A percentile compares a stretch with the other conserved stretches of the same genome.
Conservation (phyloP, 2,888 invertebrate genomes). For the Neocrepidodera transversa region DNA sequence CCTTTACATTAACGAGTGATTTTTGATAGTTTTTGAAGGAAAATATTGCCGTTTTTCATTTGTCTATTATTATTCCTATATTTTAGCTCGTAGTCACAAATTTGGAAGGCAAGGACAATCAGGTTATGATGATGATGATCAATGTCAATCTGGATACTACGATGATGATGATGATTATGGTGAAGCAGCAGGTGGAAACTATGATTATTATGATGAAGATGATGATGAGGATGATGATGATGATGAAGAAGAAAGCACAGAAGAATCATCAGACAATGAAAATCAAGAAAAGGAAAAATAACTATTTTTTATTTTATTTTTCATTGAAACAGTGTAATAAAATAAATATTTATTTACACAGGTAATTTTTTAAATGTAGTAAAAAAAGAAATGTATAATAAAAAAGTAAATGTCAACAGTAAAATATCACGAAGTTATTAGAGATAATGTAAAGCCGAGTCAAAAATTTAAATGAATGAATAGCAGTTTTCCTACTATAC, state of each 20-base stretch:
- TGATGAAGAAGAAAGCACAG: conserved; percentile 23
- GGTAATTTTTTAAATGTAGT: too few relatives aligned
- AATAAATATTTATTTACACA: too few relatives aligned
- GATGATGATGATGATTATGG: conserved; percentile 55
- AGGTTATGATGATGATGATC: conserved; percentile 53
- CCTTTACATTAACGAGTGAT: not conserved
- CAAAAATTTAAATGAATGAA: too few relatives aligned
- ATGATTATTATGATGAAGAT: conserved; percentile 54
- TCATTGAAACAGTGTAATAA: too few relatives aligned
- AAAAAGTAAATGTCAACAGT: too few relatives aligned
- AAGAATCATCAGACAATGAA: conserved; percentile 25
- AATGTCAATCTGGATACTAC: conserved; percentile 62
- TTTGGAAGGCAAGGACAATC: conserved; percentile 83
- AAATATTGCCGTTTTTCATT: not conserved
- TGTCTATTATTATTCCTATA: conserved; percentile 29
- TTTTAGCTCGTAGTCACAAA: conserved; percentile 81
- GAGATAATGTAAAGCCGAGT: too few relatives aligned
- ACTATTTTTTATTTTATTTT: too few relatives aligned
- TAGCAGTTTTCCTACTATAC: too few relatives aligned
- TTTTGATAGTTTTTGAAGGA: not conserved
- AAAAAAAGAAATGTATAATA: too few relatives aligned
- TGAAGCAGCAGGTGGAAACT: conserved; percentile 47
- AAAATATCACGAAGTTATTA: too few relatives aligned
- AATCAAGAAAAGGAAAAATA: not conserved
- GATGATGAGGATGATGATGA: conserved; percentile 8